Percentiles rank a stretch among this genome's conserved stretches.
These are phyloP conservation scores for Rattus norvegicus DNA, from an alignment of 2,113 vertebrate species.

Conservation along the genomic window GRCr8 NC_086029.1:44444001-44444500, in stretches of 20 bases:
- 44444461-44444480: no score
- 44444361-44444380: not conserved
- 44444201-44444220: not conserved
- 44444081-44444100: no score
- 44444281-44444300: not conserved
- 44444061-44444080: no score
- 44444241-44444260: not conserved
- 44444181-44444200: not conserved
- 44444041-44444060: not conserved
- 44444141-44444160: no score
- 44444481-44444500: no score
- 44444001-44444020: no score
- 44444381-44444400: no score
- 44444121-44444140: no score
- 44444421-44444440: not conserved
- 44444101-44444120: no score
- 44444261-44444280: not conserved
- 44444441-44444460: no score
- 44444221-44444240: not conserved
- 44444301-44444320: not conserved
- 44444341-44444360: not conserved
- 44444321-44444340: not conserved
- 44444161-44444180: not conserved
- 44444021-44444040: not conserved
- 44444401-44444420: no score